Percentiles rank a stretch among this genome's conserved stretches.
Conservation (phyloP, 1,140 invertebrate species). For the Anadara kagoshimensis region DNA sequence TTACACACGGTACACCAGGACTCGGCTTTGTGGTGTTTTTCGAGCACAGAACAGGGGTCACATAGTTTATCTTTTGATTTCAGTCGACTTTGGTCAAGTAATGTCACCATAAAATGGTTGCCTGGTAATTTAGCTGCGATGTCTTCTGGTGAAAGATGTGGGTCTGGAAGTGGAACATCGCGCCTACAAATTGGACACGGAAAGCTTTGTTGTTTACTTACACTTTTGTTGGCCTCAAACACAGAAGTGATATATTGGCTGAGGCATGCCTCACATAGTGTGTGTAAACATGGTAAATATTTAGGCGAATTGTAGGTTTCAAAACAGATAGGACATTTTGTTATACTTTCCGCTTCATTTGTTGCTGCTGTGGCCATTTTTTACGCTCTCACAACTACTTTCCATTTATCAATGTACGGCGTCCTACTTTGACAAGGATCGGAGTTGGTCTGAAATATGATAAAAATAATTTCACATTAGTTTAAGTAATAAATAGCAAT, state of each 20-base stretch:
- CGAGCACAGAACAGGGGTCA: background rate
- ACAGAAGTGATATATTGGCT: background rate
- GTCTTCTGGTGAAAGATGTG: background rate
- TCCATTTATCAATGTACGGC: too few relatives aligned
- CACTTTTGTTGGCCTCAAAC: background rate
- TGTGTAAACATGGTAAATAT: conserved; percentile 28
- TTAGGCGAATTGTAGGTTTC: conserved; percentile 9
- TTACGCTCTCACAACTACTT: too few relatives aligned
- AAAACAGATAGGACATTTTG: conserved; percentile 32
- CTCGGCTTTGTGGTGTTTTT: background rate
- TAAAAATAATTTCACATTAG: too few relatives aligned
- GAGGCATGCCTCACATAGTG: conserved; percentile 23
- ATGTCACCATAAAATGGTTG: too few relatives aligned
- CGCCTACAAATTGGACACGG: conserved; percentile 7
- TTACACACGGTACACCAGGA: conserved; percentile 1
- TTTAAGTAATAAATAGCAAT: too few relatives aligned
- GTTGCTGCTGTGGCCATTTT: background rate
- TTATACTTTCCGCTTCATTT: conserved; percentile 1
- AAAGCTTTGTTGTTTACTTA: background rate
- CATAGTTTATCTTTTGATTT: background rate
- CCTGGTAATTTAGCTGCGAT: background rate
- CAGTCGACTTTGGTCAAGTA: too few relatives aligned
- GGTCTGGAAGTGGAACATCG: background rate
- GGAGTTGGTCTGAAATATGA: too few relatives aligned
- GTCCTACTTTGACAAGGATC: too few relatives aligned